Evolutionary conservation across 1,140 invertebrate species (phyloP).

Genomic region (Bombus affinis): DNA sequence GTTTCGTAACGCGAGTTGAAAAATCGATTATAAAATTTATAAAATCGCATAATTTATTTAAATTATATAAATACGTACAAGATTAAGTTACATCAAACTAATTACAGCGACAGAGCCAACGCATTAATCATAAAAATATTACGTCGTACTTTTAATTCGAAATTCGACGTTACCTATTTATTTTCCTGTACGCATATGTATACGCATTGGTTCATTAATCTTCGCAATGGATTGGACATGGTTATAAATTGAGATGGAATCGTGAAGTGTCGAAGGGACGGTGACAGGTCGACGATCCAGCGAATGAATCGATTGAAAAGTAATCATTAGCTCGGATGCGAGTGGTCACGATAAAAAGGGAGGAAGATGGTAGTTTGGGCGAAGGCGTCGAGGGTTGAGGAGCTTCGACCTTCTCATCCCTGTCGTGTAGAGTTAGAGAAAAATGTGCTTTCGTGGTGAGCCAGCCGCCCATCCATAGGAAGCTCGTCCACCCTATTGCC

Average conservation of each 20-base stretch:
- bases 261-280: not conserved
- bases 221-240: not conserved
- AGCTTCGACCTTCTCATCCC: slow-evolving; percentile 38
- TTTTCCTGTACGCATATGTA: not conserved
- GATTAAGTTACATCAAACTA: too few species aligned
- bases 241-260: not conserved
- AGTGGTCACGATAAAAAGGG: slow-evolving; percentile 19
- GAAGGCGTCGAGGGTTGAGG: slow-evolving; percentile 35
- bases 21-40: too few species aligned
- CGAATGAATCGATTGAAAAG: slow-evolving; percentile 52
- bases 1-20: too few species aligned
- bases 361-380: slow-evolving; percentile 21
- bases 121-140: too few species aligned
- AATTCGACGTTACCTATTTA: too few species aligned
- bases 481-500: slow-evolving; percentile 49
- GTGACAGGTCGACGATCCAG: too few species aligned
- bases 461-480: slow-evolving; percentile 60
- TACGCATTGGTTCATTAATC: not conserved
- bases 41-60: too few species aligned
- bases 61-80: too few species aligned
- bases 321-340: slow-evolving; percentile 41
- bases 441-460: slow-evolving; percentile 64
- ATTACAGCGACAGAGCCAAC: too few species aligned
- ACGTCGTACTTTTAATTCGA: too few species aligned
- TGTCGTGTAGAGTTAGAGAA: slow-evolving; percentile 54